phyloP scores from a whole-genome alignment of 2,888 invertebrate species.

The Petrolisthes cinctipes region DNA sequence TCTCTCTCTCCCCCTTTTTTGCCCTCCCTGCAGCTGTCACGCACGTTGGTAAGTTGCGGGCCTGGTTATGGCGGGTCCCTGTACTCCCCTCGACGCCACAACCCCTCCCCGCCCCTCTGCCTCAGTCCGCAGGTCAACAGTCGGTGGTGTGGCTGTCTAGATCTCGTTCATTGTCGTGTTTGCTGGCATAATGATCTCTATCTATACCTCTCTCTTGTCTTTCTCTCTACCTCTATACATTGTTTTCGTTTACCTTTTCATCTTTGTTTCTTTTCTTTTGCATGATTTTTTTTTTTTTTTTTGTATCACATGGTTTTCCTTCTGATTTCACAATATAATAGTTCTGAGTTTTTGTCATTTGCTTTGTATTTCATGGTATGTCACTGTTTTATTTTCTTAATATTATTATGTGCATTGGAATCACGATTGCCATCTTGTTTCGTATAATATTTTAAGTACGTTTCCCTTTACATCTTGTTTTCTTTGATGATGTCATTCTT shows the following conservation, averaged over 20 bases:
- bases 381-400: no score
- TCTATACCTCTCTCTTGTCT: conserved; percentile 23
- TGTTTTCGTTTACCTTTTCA: not conserved
- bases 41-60: conserved; percentile 65
- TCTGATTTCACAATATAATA: no score
- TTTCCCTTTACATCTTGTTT: no score
- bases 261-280: no score
- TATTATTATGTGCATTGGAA: no score
- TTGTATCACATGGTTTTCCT: no score
- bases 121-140: conserved; percentile 65
- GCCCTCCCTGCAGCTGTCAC: conserved; percentile 58
- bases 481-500: no score
- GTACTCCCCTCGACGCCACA: conserved; percentile 62
- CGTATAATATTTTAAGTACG: no score
- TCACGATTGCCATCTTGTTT: no score
- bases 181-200: not conserved
- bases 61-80: conserved; percentile 58
- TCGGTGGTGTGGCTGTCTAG: conserved; percentile 30
- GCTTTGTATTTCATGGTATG: no score
- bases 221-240: not conserved
- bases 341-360: no score
- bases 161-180: not conserved
- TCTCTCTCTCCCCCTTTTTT: not conserved
- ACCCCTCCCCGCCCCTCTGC: conserved; percentile 66
- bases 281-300: no score